These are phyloP conservation scores for Girardinichthys multiradiatus DNA, from an alignment of 2,113 vertebrate species.

Conservation along the genomic window DNA sequence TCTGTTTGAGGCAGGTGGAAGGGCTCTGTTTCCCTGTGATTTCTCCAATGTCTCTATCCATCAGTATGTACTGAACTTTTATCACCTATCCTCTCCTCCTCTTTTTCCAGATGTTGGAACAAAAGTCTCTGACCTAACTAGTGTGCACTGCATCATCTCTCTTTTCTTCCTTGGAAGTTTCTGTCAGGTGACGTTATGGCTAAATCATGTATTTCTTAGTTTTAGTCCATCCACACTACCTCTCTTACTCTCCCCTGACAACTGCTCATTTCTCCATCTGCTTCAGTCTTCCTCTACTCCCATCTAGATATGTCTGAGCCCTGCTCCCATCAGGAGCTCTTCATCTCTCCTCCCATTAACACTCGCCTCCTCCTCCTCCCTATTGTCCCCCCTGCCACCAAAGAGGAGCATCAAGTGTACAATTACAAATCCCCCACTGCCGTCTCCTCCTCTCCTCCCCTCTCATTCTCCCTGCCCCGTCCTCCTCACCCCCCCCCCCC, in stretches of 20 bases:
- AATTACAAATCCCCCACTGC: conserved; percentile 83
- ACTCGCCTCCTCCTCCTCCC: conserved; percentile 8
- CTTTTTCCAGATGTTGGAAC: conserved; percentile 63
- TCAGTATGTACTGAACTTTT: conserved; percentile 54
- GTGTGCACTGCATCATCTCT: conserved; percentile 23
- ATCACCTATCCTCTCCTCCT: conserved; percentile 37
- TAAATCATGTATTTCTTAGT: conserved; percentile 26
- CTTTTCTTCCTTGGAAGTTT: conserved; percentile 28
- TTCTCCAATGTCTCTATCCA: conserved; percentile 60
- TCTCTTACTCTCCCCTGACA: conserved; percentile 18
- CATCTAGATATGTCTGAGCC: conserved; percentile 39
- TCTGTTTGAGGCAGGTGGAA: conserved; percentile 45
- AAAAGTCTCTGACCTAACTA: conserved; percentile 18
- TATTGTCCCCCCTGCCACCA: conserved; percentile 52
- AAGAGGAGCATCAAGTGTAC: conserved; percentile 82
- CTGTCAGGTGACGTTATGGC: conserved; percentile 30
- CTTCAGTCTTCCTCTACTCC: conserved; percentile 68
- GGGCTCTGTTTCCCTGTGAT: conserved; percentile 40
- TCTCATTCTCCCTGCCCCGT: conserved; percentile 45
- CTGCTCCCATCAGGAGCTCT: conserved; percentile 38
- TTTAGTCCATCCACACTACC: conserved; percentile 19
- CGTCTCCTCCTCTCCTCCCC: conserved; percentile 52
- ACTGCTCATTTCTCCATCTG: conserved; percentile 51
- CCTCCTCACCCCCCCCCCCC: conserved; percentile 39
- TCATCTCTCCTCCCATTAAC: conserved; percentile 37